Evolutionary conservation across 1,140 invertebrate species (phyloP), one percentile per base, ranked within the genome.

Genomic region (Drosophila azteca): DNA sequence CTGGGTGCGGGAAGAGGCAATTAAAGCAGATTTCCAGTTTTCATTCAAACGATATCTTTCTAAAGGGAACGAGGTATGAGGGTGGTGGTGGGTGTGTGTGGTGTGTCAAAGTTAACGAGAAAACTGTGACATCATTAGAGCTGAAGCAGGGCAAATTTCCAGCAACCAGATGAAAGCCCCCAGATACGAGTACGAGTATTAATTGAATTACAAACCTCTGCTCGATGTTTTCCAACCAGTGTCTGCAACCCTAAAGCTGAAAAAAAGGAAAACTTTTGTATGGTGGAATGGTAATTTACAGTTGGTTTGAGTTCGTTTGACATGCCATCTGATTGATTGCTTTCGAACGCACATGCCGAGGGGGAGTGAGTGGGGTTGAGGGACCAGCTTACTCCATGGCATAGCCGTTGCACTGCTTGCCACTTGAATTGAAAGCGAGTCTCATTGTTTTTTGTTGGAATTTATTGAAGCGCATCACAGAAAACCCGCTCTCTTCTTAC

Each of bases 301-400:
- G 71, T 74, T 74, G 65, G 71, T 70, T 57, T 66, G 65, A 60
- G 66, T 55, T 68, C 63, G 20, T 59, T 63, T 74, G 44, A 46
- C 35, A 74, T 39, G 71, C 48, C 64, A 74, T 74, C 71, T 74
- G 53, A 66, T 60, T 51, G 43, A 71, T 71, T 52, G 63, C 35
- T 49, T 67, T 51, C 9, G 11, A 35, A 35, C 9, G 31, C 3
- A 11, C 31, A 35, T 35, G 31, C 3, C 1, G 31, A 35, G 31
- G 31, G 31, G 9, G 9, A 11, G 31, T 35, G 31, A 4, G 31
- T 11, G 3, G 31, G 9, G 11, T 3, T 8, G 29, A 31, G 29
- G 3, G 29, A 7, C 29, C 29, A 31, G 29, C 29, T 6, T 29
- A 29, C 29, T 29, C 7, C 31, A 35, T 35, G 31, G 29, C 29